Evolutionary conservation across 30 jellyfish, hydroid and myxozoan genomes (phyloP).

Genomic region (Pseudorhiza aurosa): DNA sequence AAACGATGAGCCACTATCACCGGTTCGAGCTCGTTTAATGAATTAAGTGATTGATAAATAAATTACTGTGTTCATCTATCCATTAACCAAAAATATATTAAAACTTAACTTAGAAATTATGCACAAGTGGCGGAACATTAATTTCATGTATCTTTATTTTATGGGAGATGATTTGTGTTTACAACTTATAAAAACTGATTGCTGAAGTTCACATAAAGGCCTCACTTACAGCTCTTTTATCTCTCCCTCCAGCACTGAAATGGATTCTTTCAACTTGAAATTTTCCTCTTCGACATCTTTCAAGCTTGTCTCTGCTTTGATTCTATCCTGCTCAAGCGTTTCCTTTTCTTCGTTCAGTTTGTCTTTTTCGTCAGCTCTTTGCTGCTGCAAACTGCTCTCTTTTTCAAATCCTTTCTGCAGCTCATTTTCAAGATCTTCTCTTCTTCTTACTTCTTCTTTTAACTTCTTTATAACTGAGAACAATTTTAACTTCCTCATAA

Average conservation of each 20-base stretch:
- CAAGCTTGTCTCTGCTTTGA: constrained; percentile 29
- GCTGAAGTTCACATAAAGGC: too few species aligned
- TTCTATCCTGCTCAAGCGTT: constrained; percentile 56
- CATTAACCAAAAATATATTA: too few species aligned
- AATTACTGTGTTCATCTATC: too few species aligned
- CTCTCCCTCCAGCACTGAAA: constrained; percentile 46
- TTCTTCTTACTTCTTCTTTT: constrained; percentile 46
- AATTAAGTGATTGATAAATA: too few species aligned
- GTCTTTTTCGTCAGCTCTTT: constrained; percentile 50
- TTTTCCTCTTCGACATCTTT: constrained; percentile 40
- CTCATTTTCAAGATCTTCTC: constrained; percentile 15
- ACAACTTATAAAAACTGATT: too few species aligned
- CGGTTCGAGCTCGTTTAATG: too few species aligned
- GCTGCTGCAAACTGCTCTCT: constrained; percentile 47
- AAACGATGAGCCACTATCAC: too few species aligned
- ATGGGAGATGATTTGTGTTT: too few species aligned
- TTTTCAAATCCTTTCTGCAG: constrained; percentile 37
- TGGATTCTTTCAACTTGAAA: constrained; percentile 12
- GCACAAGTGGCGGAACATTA: too few species aligned
- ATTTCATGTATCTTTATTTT: too few species aligned
- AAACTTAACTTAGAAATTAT: too few species aligned
- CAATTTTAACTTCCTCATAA: too few species aligned
- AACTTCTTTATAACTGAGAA: constrained; percentile 42
- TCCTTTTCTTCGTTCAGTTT: constrained; percentile 44
- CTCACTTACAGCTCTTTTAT: constrained; percentile 76